Evolutionary conservation across 2,113 vertebrate genomes (phyloP), one percentile per base, ranked within the genome.

Genomic region (Rynchops niger): DNA sequence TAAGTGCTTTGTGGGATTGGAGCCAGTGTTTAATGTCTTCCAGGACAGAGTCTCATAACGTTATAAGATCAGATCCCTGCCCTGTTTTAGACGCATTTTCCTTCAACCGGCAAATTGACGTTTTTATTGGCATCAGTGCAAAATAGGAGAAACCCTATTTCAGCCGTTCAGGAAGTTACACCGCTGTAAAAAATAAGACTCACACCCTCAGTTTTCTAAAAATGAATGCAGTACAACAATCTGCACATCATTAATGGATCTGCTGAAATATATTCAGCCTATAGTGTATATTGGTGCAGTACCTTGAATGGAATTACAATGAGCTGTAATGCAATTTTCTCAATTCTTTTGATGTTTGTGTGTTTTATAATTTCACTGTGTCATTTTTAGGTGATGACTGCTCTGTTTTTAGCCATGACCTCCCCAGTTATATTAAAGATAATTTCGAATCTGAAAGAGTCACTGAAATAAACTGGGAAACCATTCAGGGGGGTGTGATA

Each of bases 341-440:
- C 38, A 15, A 8, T 83, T 56, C 16, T 86, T 91, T 70, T 42
- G 9, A 13, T 32, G 83, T 80, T 92, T 70, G 23, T 78, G 23
- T 76, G 55, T 17, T 89, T 91, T 85, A 69, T 79, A 87, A 94
- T 26, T 88, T 90, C 23, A 19, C 13, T 93, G 38, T 96, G 67
- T 96, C 88, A 22, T 93, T 96, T 97, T 73, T 93, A 99, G 99
- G 99, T 53, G 99, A 99, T 25, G 99, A 99, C 95, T 99, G 99
- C 98, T 99, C 99, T 86, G 95, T 99, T 84, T 99, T 98, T 91
- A 99, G 97, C 98, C 99, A 98, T 26, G 99, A 99, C 88, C 98
- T 99, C 93, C 99, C 99, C 88, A 99, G 98, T 97, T 99, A 99
- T 63, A 99, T 99, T 97, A 99, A 99, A 98, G 99, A 99, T 95